Percentiles rank a stretch among this genome's conserved stretches.
These are phyloP conservation scores for Serripes groenlandicus DNA, from an alignment of 2,888 invertebrate genomes.

Conservation along the genomic window DNA sequence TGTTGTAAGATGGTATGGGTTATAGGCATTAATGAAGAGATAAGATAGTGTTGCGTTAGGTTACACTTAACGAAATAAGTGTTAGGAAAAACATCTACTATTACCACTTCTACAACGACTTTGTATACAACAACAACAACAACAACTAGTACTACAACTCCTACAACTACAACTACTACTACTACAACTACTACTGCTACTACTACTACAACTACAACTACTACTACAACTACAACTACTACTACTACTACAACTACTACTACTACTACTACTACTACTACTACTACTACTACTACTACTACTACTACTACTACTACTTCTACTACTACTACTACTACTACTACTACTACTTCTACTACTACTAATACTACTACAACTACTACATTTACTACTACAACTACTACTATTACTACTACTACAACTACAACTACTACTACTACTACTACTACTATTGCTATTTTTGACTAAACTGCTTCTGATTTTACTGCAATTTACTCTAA, in stretches of 20 bases:
- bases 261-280: slow-evolving; percentile 25
- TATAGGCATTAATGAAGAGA: too few relatives aligned
- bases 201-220: slow-evolving; percentile 17
- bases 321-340: slow-evolving; percentile 18
- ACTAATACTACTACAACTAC: slow-evolving; percentile 2
- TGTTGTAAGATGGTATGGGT: too few relatives aligned
- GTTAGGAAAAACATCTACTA: slow-evolving; percentile 21
- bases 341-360: slow-evolving; percentile 8
- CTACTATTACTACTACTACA: slow-evolving; percentile 20
- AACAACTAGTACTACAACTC: slow-evolving; percentile 20
- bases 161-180: slow-evolving; percentile 18
- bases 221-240: slow-evolving; percentile 24
- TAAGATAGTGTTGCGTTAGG: too few relatives aligned
- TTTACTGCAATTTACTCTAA: too few relatives aligned
- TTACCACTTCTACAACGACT: slow-evolving; percentile 7
- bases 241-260: slow-evolving; percentile 28
- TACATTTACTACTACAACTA: slow-evolving; percentile 19
- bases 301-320: slow-evolving; percentile 8
- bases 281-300: slow-evolving; percentile 23
- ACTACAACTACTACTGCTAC: slow-evolving; percentile 15
- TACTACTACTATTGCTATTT: neutral
- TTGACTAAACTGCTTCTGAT: too few relatives aligned
- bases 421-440: slow-evolving; percentile 22
- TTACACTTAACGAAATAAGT: too few relatives aligned
- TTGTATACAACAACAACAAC: slow-evolving; percentile 11